Conservation (phyloP, 2,888 invertebrate species). For the Drosophila tanythrix region DNA sequence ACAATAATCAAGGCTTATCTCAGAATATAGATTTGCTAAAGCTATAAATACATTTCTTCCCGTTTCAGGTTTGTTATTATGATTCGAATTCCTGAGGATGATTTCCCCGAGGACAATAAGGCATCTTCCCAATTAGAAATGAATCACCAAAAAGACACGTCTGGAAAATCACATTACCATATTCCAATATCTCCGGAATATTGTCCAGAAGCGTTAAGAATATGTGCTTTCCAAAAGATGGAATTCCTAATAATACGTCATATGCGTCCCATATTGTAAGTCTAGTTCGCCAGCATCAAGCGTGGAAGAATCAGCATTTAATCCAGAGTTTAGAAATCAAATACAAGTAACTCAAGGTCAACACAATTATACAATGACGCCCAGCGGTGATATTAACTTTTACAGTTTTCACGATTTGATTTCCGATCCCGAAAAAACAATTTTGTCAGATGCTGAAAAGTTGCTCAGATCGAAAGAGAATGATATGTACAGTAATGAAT, state of each 20-base stretch:
- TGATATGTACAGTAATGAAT: constrained; percentile 63
- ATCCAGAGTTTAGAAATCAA: constrained; percentile 54
- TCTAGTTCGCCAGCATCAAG: constrained; percentile 64
- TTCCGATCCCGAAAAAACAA: constrained; percentile 67
- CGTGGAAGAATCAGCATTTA: constrained; percentile 52
- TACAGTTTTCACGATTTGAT: constrained; percentile 68
- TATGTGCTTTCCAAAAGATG: constrained; percentile 51
- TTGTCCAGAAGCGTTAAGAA: constrained; percentile 55
- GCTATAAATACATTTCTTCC: not conserved
- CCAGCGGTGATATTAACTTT: constrained; percentile 58
- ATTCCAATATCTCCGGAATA: constrained; percentile 55
- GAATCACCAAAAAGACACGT: constrained; percentile 51
- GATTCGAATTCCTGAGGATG: constrained; percentile 65
- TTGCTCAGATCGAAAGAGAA: constrained; percentile 64
- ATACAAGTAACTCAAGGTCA: constrained; percentile 55
- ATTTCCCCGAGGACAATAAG: constrained; percentile 62
- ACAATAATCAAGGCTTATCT: not conserved
- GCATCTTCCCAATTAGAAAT: constrained; percentile 42
- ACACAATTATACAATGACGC: constrained; percentile 50
- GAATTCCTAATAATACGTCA: constrained; percentile 43
- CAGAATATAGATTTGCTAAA: not conserved
- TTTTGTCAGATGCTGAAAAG: constrained; percentile 65
- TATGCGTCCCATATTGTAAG: constrained; percentile 58
- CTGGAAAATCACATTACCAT: constrained; percentile 56
- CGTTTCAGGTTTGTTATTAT: constrained; percentile 44